Conservation (phyloP, 2,113 vertebrate species). For the Andinoacara biseriatus region DNA sequence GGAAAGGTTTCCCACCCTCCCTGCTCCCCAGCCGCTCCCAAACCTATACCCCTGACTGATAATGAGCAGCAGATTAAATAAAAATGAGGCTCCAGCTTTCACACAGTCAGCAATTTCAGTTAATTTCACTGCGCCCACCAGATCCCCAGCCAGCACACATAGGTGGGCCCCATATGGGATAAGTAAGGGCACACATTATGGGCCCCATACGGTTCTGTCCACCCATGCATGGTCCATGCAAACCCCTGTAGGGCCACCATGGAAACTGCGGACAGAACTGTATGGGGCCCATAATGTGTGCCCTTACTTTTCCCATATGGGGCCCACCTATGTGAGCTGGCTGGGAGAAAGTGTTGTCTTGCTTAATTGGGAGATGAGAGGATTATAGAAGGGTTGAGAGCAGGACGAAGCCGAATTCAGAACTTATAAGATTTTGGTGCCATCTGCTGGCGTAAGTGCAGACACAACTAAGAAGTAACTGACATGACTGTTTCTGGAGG, state of each 20-base stretch:
- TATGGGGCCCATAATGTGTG: no score
- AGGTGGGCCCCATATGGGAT: no score
- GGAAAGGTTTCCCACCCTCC: conserved; percentile 37
- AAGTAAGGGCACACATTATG: no score
- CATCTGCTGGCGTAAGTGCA: conserved; percentile 40
- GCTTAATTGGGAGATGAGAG: conserved; percentile 17
- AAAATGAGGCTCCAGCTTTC: neutral
- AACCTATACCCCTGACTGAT: conserved; percentile 20
- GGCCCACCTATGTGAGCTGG: no score
- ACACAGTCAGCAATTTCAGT: conserved; percentile 4
- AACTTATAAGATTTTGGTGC: neutral
- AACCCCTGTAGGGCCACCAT: no score
- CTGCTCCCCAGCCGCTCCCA: conserved; percentile 18
- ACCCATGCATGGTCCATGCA: no score
- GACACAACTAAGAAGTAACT: neutral
- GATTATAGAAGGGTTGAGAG: neutral
- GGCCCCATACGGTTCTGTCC: no score
- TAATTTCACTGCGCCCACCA: neutral
- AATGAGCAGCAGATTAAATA: conserved; percentile 20
- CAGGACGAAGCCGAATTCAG: neutral
- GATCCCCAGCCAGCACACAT: no score
- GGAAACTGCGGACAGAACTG: no score
- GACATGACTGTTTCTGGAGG: neutral
- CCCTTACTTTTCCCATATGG: no score
- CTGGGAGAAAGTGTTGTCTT: neutral